A percentile compares a stretch with the other conserved stretches of the same genome.
Evolutionary conservation across 2,113 vertebrate species (phyloP).

Genomic region (Seriola dumerili): DNA sequence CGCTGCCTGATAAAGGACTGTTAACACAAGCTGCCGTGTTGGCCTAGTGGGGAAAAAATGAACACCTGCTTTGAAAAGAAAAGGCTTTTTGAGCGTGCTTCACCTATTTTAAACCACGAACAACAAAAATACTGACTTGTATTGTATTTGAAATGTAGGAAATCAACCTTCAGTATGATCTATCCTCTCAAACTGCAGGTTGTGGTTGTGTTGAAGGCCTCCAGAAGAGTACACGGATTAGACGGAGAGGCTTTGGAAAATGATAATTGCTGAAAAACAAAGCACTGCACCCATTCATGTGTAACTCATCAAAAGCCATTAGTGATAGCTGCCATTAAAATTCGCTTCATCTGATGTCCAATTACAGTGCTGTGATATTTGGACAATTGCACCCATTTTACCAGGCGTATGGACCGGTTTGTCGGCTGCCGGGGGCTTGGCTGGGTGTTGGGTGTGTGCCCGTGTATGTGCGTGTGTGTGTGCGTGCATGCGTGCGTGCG

Average conservation of each 20-base stretch:
- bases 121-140: background rate
- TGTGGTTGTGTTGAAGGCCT: background rate
- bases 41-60: background rate
- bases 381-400: conserved; percentile 42
- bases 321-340: conserved; percentile 25
- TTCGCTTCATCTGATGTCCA: conserved; percentile 37
- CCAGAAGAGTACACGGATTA: background rate
- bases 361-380: conserved; percentile 48
- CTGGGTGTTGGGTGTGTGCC: conserved; percentile 26
- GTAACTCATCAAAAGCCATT: conserved; percentile 20
- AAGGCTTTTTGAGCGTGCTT: background rate
- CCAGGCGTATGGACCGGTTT: conserved; percentile 20
- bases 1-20: background rate
- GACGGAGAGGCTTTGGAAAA: background rate
- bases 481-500: too few relatives aligned
- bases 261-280: background rate
- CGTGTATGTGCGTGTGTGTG: conserved; percentile 5
- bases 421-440: conserved; percentile 8
- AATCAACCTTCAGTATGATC: background rate
- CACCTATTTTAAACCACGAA: background rate
- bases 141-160: background rate
- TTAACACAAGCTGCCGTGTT: background rate
- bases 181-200: background rate
- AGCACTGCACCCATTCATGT: conserved; percentile 16
- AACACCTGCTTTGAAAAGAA: background rate